phyloP scores from a whole-genome alignment of 2,888 invertebrate genomes.

The Bellardia pandia region DNA sequence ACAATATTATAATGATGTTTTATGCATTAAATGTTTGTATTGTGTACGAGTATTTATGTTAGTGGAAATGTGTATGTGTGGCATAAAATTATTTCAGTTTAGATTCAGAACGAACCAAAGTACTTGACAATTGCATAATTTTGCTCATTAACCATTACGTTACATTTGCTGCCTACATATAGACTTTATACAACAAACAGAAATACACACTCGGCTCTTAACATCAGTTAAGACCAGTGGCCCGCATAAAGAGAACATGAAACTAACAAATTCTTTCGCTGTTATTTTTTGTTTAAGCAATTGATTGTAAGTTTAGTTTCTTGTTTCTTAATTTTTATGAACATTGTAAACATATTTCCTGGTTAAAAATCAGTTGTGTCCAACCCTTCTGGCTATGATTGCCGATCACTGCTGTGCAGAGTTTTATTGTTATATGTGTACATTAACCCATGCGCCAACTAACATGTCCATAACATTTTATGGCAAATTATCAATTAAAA shows the following conservation, averaged over 20 bases:
- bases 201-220: neutral
- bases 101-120: slow-evolving; percentile 13
- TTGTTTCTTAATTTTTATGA: too few relatives aligned
- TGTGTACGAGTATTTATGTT: neutral
- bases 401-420: neutral
- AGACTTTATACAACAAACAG: neutral
- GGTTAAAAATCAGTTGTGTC: too few relatives aligned
- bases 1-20: slow-evolving; percentile 22
- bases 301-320: too few relatives aligned
- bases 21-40: neutral
- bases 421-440: neutral
- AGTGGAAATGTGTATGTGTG: neutral
- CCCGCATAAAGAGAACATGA: too few relatives aligned
- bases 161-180: neutral
- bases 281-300: too few relatives aligned
- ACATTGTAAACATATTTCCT: too few relatives aligned
- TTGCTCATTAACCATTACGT: slow-evolving; percentile 59
- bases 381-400: neutral
- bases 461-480: slow-evolving; percentile 24
- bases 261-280: too few relatives aligned
- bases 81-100: slow-evolving; percentile 23
- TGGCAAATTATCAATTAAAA: slow-evolving; percentile 53
- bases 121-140: slow-evolving; percentile 68
- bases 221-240: neutral
- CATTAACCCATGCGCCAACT: neutral